These are phyloP conservation scores for Struthio camelus DNA, from an alignment of 2,113 vertebrate species.

Conservation along the genomic window DNA sequence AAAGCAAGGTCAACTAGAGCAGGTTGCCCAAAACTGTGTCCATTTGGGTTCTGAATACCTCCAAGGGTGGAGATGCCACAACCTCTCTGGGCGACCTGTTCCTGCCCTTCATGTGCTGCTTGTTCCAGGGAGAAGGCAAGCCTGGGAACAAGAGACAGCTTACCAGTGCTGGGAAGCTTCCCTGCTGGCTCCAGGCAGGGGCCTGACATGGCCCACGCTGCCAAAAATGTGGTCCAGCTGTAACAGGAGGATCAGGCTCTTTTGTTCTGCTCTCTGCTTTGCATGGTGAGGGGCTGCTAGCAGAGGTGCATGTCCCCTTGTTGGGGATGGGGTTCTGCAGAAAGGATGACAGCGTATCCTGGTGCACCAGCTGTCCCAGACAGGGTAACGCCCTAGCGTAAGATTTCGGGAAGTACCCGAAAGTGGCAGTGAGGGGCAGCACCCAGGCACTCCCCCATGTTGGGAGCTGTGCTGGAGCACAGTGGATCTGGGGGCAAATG, in stretches of 20 bases:
- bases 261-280: background rate
- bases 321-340: background rate
- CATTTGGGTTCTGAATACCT: background rate
- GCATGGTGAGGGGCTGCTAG: background rate
- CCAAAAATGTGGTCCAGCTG: too few species aligned
- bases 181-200: too few species aligned
- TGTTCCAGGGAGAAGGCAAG: too few species aligned
- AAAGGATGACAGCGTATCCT: accelerated
- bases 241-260: background rate
- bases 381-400: background rate
- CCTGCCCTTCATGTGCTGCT: background rate
- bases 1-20: background rate
- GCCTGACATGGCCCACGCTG: too few species aligned
- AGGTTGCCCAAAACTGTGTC: background rate
- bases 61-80: background rate
- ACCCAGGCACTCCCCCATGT: background rate
- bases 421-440: background rate
- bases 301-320: background rate
- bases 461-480: background rate
- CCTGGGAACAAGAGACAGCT: too few species aligned
- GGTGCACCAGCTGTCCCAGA: background rate
- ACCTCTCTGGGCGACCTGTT: background rate
- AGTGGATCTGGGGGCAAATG: too few species aligned
- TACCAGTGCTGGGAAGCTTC: too few species aligned
- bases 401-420: background rate